A percentile compares a stretch with the other conserved stretches of the same genome.
Conservation (phyloP, 2,797 vertebrate species). For the Capromys pilorides region DNA sequence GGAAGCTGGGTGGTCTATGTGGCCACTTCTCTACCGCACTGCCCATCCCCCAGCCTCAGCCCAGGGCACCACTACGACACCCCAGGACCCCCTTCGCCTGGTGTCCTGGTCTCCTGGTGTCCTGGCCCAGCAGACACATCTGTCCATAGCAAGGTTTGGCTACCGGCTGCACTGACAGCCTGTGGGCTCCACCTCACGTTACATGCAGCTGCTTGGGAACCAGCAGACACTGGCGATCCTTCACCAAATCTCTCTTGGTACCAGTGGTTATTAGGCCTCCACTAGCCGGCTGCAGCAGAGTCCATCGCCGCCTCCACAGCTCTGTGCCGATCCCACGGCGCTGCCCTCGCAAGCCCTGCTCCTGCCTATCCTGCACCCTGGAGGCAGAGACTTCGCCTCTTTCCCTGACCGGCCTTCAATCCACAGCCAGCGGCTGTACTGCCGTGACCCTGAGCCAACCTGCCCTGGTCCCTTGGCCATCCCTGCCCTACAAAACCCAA, state of each 20-base stretch:
- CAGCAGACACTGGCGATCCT: not conserved
- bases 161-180: not conserved
- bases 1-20: not conserved
- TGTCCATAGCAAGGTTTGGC: not conserved
- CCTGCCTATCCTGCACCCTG: not conserved
- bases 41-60: not conserved
- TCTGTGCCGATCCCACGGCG: too few species aligned
- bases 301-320: not conserved
- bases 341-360: not conserved
- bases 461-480: not conserved
- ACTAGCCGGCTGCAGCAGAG: not conserved
- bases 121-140: not conserved
- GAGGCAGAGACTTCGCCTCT: not conserved
- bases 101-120: too few species aligned
- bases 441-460: not conserved
- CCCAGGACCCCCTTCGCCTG: too few species aligned
- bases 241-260: not conserved
- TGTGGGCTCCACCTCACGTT: not conserved
- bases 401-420: not conserved
- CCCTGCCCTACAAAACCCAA: not conserved
- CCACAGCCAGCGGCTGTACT: not conserved
- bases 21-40: not conserved
- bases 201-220: not conserved
- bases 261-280: rapidly evolving
- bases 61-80: not conserved